Base-by-base conservation (phyloP, 2,888 invertebrate species). In the Sepioteuthis lessoniana region DNA sequence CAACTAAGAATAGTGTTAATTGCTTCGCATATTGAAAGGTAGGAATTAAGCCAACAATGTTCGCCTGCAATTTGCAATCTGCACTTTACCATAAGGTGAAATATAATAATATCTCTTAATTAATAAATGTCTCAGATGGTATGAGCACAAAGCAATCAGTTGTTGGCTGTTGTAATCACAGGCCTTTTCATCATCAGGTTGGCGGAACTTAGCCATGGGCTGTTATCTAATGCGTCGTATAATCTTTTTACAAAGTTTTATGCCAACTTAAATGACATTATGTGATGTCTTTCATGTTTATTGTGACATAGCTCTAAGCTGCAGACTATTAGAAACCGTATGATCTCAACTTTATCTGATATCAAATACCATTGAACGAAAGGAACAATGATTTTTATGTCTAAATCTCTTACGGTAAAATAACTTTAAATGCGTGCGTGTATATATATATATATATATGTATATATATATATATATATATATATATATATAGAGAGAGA, bases 141-240 rank as follows among this genome's bases (percentile, higher is more conserved):
- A 76, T 19, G 10, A 16, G 16, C n/a, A 76, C 76, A 76, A 76
- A 13, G 10, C n/a, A 76, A 76, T 76, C 76, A 76, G 76, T 76
- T 76, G 76, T 76, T 76, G n/a, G 76, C n/a, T 76, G 76, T 76
- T 76, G 76, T 76, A 76, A 76, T 76, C 76, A 76, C 76, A 76
- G n/a, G 76, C 7, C n/a, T 10, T 55, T 19, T 8, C n/a, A n/a
- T 76, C 76, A 76, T 76, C 76, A 76, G 76, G 76, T 76, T 35
- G 76, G 0, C 76, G 76, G 76, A 76, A 76, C 60, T 76, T 76
- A 10, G 35, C 76, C 35, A 76, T 76, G 10, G 76, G 76, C 76
- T 76, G 76, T 76, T 76, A 76, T 76, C n/a, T 35, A 76, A 76
- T 76, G 76, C 76, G 16, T n/a, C 76, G 25, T n/a, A 35, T 76